Conservation (phyloP, 2,113 vertebrate species). For the Ophthalmolycus amberensis region DNA sequence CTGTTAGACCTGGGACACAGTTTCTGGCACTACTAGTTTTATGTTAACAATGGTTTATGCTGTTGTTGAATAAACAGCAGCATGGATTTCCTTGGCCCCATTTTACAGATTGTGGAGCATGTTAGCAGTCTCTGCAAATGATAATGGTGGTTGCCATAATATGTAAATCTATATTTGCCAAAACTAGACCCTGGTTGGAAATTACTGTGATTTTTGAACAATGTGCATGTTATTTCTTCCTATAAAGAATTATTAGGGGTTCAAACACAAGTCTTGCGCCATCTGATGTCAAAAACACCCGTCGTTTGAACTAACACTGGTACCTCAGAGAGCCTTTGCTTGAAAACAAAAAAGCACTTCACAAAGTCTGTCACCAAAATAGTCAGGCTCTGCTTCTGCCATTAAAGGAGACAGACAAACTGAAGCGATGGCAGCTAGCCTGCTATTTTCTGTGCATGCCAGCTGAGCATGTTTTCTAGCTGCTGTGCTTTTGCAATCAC, state of each 20-base stretch:
- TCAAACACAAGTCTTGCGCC: neutral
- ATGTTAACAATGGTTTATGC: neutral
- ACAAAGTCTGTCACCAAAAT: slow-evolving; percentile 6
- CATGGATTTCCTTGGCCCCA: too few relatives aligned
- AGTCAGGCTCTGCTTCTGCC: neutral
- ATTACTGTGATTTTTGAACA: neutral
- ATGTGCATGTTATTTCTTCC: neutral
- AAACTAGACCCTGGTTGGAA: neutral
- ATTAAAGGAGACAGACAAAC: neutral
- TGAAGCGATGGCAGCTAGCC: neutral
- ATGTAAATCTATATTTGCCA: neutral
- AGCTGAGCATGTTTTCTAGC: neutral
- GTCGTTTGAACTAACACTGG: neutral
- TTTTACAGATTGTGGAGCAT: neutral
- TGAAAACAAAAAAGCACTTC: neutral
- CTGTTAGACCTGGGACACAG: neutral
- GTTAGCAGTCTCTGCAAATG: neutral
- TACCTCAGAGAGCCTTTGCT: neutral
- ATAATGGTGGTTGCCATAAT: neutral
- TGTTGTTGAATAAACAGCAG: neutral
- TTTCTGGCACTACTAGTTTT: too few relatives aligned
- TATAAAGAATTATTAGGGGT: neutral
- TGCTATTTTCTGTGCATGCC: neutral
- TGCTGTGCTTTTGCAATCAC: neutral
- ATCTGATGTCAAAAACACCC: neutral